A percentile compares a stretch with the other conserved stretches of the same genome.
Conservation (phyloP, 2,113 vertebrate species). For the Anas platyrhynchos region DNA sequence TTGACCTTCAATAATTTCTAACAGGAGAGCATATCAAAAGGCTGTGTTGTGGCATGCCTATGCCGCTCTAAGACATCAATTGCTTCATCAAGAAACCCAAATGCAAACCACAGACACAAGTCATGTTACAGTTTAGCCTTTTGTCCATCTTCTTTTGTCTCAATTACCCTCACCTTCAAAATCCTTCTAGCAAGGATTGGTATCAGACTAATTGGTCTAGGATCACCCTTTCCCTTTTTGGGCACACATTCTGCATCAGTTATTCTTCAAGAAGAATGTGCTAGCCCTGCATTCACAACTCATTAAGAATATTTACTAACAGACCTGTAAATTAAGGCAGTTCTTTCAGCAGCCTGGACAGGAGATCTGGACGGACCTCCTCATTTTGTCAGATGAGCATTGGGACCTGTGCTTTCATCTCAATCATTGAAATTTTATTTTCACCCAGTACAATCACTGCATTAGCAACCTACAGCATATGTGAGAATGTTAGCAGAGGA, state of each 20-base stretch:
- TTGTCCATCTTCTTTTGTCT: background rate
- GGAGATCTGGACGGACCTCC: background rate
- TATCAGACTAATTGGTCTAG: background rate
- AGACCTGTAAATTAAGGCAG: background rate
- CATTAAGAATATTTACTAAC: background rate
- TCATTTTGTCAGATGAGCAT: background rate
- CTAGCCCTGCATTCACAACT: background rate
- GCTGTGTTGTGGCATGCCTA: rapidly evolving
- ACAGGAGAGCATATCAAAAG: rapidly evolving
- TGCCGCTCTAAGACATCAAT: background rate
- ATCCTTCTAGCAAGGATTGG: background rate
- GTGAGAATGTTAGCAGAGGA: rapidly evolving
- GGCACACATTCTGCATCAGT: background rate
- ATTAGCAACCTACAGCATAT: background rate
- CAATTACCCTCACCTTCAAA: background rate
- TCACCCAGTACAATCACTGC: background rate
- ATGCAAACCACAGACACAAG: background rate
- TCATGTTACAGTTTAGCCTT: background rate
- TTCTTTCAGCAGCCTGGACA: background rate
- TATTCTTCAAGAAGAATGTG: background rate
- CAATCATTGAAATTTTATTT: background rate
- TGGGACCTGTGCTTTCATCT: background rate
- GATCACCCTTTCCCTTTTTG: background rate
- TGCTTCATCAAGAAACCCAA: background rate
- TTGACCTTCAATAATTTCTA: background rate